A percentile compares a stretch with the other conserved stretches of the same genome.
Conservation (phyloP, 2,113 vertebrate genomes). For the Smithornis capensis region DNA sequence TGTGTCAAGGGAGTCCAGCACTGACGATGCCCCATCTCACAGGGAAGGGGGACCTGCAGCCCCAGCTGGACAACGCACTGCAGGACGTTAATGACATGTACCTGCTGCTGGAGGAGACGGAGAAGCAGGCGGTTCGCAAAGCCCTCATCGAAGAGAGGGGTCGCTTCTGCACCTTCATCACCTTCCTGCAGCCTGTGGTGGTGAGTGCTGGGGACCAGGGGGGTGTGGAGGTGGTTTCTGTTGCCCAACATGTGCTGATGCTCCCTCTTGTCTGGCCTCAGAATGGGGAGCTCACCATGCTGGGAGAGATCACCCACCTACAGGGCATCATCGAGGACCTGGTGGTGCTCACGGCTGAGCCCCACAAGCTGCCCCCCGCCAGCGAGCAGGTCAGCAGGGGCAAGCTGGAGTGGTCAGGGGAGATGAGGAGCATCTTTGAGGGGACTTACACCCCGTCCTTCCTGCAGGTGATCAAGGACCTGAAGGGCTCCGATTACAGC, state of each 20-base stretch:
- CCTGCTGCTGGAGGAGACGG: constrained; percentile 95
- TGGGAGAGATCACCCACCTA: constrained; percentile 96
- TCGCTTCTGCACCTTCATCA: constrained; percentile 93
- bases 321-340: constrained; percentile 97
- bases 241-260: not conserved
- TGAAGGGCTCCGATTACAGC: constrained; percentile 96
- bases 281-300: constrained; percentile 95
- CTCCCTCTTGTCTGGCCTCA: constrained; percentile 29
- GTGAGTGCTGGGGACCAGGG: constrained; percentile 65
- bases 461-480: constrained; percentile 91
- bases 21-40: not conserved
- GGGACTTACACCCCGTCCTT: not conserved
- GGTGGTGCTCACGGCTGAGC: constrained; percentile 87
- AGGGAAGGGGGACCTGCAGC: constrained; percentile 96
- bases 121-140: constrained; percentile 95
- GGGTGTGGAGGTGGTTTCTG: rapidly evolving
- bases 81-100: constrained; percentile 97
- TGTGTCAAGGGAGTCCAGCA: rapidly evolving
- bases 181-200: constrained; percentile 93
- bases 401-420: rapidly evolving
- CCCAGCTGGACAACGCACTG: constrained; percentile 94
- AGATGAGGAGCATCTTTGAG: not conserved
- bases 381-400: constrained; percentile 87
- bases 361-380: constrained; percentile 93
- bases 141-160: constrained; percentile 93